A percentile compares a stretch with the other conserved stretches of the same genome.
Evolutionary conservation across 2,113 vertebrate species (phyloP).

Genomic region (Morone chrysops): DNA sequence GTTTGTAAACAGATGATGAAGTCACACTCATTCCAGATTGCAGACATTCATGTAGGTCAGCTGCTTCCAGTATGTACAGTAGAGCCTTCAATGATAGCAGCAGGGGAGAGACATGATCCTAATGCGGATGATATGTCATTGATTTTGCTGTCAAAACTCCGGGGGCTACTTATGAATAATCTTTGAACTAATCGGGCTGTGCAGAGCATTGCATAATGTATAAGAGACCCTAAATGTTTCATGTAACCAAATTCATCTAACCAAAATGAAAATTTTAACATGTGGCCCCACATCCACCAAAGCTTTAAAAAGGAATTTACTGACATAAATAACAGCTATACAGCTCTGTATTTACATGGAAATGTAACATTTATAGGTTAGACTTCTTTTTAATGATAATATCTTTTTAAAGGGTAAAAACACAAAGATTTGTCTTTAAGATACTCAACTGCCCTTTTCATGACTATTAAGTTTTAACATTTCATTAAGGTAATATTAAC

Average conservation of each 20-base stretch:
- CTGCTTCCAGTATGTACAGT: conserved; percentile 11
- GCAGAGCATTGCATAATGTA: conserved; percentile 48
- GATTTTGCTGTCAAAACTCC: conserved; percentile 46
- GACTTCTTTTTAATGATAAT: neutral
- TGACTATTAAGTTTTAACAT: neutral
- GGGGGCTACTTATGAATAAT: conserved; percentile 40
- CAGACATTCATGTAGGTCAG: conserved; percentile 18
- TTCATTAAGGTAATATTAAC: neutral
- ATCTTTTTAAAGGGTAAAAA: no score
- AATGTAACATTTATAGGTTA: neutral
- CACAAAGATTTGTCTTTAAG: neutral
- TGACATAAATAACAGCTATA: neutral
- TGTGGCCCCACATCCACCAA: conserved; percentile 32
- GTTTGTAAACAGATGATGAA: conserved; percentile 12
- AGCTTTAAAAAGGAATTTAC: neutral
- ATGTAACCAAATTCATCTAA: conserved; percentile 29
- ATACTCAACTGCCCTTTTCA: neutral
- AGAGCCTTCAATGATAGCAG: neutral
- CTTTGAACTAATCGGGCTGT: conserved; percentile 25
- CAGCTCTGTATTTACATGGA: neutral
- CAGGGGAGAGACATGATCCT: neutral
- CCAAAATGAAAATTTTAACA: conserved; percentile 23
- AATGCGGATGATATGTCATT: conserved; percentile 13
- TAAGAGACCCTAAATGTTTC: conserved; percentile 41
- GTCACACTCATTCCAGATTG: conserved; percentile 4